Evolutionary conservation across 2,113 vertebrate species (phyloP), one percentile per base, ranked within the genome.

Genomic region (Triplophysa siluroides): DNA sequence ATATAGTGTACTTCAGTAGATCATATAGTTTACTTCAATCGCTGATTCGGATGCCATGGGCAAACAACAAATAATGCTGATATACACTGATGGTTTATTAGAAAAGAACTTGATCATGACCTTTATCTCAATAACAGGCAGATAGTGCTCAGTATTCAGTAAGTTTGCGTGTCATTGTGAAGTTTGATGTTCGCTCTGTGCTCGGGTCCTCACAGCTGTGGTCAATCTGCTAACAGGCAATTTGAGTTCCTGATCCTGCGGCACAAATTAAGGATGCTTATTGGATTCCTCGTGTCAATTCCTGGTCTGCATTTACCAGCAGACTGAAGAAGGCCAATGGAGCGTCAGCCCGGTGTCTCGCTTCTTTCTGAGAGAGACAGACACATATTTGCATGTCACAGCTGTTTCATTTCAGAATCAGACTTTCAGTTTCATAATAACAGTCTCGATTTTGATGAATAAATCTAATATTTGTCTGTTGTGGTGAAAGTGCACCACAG

Each of bases 201-300:
- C 74, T 19, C n/a, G 38, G 14, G 9, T 10, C 58, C 23, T 9
- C 38, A 67, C 83, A 81, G 88, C 85, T 81, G 83, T 38, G 83
- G 83, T 86, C 83, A 88, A 60, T 83, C 79, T 82, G 78, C 83
- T 86, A 87, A 88, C 83, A 85, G 83, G 81, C 88, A 80, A 89
- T 88, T 88, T 84, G 74, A 85, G 38, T 85, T 86, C 78, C 77
- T 86, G 86, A 87, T 89, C 84, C 24, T 3, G 66, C 79, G 81
- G 74, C 84, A 79, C 87, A 88, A 16, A 89, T 88, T 85, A 83
- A 72, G 29, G 65, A 68, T 69, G 62, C 67, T 73, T 76, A 81
- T 69, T 80, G 76, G 58, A 81, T 87, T 87, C 82, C 86, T 87
- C 86, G 79, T 89, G 78, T 82, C 68, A 72, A 85, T 85, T 82